Evolutionary conservation across 2,888 invertebrate species (phyloP).

Genomic region (Caenorhabditis sp.): DNA sequence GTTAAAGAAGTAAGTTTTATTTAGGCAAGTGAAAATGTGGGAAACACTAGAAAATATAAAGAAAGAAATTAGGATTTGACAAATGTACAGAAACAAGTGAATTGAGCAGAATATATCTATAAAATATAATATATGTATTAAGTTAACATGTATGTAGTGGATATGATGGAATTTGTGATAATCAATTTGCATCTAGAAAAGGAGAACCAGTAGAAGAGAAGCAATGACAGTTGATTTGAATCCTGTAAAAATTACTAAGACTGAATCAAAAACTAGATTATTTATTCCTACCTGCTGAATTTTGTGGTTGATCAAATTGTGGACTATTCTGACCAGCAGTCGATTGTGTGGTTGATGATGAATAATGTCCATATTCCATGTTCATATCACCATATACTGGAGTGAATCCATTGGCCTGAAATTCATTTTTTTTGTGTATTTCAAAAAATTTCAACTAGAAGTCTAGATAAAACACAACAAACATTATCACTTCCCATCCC

Average conservation of each 20-base stretch:
- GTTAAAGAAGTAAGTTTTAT: constrained; percentile 26
- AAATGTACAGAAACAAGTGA: constrained; percentile 32
- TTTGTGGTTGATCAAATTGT: constrained; percentile 35
- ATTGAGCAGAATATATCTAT: constrained; percentile 10
- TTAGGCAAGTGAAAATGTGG: constrained; percentile 21
- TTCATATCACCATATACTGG: constrained; percentile 51
- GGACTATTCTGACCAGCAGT: constrained; percentile 22
- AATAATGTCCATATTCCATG: constrained; percentile 45
- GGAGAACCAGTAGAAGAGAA: constrained; percentile 8
- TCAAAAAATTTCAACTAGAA: not conserved
- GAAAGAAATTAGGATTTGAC: not conserved
- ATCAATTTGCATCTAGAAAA: constrained; percentile 5
- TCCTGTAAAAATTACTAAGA: too few relatives aligned
- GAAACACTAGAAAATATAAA: constrained; percentile 4
- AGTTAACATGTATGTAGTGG: not conserved
- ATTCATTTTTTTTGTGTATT: not conserved
- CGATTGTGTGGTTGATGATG: constrained; percentile 14
- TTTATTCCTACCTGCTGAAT: constrained; percentile 12
- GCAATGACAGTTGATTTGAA: not conserved
- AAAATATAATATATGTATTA: not conserved
- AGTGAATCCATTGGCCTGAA: constrained; percentile 37
- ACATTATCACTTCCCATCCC: constrained; percentile 6
- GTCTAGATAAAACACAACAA: constrained; percentile 17
- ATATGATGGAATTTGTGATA: constrained; percentile 1
- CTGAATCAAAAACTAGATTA: too few relatives aligned